phyloP scores from a whole-genome alignment of 2,888 invertebrate species.

The Dryadula phaetusa region DNA sequence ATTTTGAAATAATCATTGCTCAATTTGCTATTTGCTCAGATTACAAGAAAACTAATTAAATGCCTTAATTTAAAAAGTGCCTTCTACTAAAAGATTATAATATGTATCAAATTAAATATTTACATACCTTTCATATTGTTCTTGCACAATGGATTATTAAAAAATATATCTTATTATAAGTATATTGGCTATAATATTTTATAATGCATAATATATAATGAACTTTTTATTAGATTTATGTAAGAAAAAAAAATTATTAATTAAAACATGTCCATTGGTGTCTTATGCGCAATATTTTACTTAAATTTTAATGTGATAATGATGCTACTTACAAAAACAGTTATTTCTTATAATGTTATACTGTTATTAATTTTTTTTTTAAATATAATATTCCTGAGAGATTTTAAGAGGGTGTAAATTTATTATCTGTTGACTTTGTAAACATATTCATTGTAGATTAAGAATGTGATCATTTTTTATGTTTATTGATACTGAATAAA shows the following conservation, averaged over 20 bases:
- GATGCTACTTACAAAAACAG: slow-evolving; percentile 9
- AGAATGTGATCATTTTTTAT: slow-evolving; percentile 52
- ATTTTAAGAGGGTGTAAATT: slow-evolving; percentile 9
- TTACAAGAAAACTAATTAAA: slow-evolving; percentile 37
- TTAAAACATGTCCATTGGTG: slow-evolving; percentile 1
- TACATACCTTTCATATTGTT: background rate
- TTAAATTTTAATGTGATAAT: slow-evolving; percentile 23
- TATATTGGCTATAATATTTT: background rate
- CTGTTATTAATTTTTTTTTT: slow-evolving; percentile 2
- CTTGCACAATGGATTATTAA: background rate
- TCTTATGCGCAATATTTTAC: slow-evolving; percentile 11
- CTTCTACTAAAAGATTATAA: slow-evolving; percentile 17
- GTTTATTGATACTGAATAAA: slow-evolving; percentile 50
- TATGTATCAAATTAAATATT: background rate
- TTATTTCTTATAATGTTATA: background rate
- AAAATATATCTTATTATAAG: background rate
- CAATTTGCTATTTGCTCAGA: slow-evolving; percentile 60
- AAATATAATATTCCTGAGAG: slow-evolving; percentile 10
- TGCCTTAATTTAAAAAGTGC: slow-evolving; percentile 29
- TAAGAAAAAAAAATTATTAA: slow-evolving; percentile 1
- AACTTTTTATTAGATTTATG: background rate
- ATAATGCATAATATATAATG: slow-evolving; percentile 17
- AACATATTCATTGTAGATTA: slow-evolving; percentile 32
- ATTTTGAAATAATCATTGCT: slow-evolving; percentile 47
- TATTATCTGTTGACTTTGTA: slow-evolving; percentile 28